phyloP scores from a whole-genome alignment of 2,888 invertebrate species.

The Portevinia maculata region DNA sequence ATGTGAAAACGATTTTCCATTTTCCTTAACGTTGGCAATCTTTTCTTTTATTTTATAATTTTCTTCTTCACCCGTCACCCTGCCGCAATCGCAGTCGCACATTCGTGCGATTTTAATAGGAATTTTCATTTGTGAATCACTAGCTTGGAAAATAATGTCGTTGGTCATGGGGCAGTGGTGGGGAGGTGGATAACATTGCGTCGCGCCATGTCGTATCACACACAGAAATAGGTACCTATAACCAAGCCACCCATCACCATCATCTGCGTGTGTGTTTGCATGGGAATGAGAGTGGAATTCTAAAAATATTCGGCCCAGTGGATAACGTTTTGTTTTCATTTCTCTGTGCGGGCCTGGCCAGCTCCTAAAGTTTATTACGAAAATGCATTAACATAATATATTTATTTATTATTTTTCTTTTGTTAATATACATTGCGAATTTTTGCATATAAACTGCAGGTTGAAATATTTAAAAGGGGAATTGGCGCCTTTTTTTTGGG shows the following conservation, averaged over 20 bases:
- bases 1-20: conserved; percentile 50
- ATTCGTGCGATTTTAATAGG: conserved; percentile 41
- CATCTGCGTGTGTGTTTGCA: background rate
- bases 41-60: background rate
- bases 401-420: conserved; percentile 19
- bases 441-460: conserved; percentile 3
- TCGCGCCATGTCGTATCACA: conserved; percentile 3
- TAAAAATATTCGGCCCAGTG: conserved; percentile 66
- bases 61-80: background rate
- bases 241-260: background rate
- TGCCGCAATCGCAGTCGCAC: background rate
- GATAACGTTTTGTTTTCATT: conserved; percentile 48
- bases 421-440: background rate
- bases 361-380: conserved; percentile 39
- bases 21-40: conserved; percentile 35
- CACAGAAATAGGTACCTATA: background rate
- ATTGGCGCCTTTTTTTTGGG: conserved; percentile 51
- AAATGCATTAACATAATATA: conserved; percentile 51
- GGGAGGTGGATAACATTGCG: conserved; percentile 8
- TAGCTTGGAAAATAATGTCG: conserved; percentile 56
- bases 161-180: background rate
- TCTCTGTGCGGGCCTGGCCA: background rate
- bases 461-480: conserved; percentile 41
- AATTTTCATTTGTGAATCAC: conserved; percentile 62
- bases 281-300: conserved; percentile 46